These are phyloP conservation scores for Linnaemya vulpina DNA, from an alignment of 2,888 invertebrate species.

Conservation along the genomic window DNA sequence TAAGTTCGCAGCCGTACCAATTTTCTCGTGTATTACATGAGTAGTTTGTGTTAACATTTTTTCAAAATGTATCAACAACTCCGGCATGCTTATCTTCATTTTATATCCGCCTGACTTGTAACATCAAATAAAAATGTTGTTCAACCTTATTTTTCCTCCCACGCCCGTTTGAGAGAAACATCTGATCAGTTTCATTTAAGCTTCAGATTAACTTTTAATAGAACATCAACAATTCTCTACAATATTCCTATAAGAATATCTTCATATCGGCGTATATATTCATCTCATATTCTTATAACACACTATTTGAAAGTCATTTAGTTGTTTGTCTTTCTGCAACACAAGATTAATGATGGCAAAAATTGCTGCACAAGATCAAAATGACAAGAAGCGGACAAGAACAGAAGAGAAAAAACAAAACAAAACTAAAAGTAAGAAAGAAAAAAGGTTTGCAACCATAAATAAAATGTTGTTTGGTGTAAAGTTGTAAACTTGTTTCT, in stretches of 20 bases:
- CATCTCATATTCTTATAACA: not conserved
- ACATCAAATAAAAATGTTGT: no score
- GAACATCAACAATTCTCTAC: not conserved
- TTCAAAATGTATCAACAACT: no score
- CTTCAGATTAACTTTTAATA: not conserved
- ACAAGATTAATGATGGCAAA: conserved; percentile 68
- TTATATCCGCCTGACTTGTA: no score
- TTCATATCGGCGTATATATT: not conserved
- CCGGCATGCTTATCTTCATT: no score
- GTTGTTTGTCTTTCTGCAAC: conserved; percentile 63
- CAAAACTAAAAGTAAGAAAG: not conserved
- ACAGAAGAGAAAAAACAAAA: not conserved
- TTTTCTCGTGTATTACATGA: no score
- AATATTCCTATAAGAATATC: not conserved
- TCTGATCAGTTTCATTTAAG: not conserved
- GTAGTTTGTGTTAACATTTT: no score
- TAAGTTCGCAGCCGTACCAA: no score
- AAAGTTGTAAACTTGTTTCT: conserved; percentile 45
- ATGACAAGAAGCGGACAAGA: conserved; percentile 18
- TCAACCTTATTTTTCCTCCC: no score
- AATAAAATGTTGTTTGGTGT: conserved; percentile 56
- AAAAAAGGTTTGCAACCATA: conserved; percentile 41
- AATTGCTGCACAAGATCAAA: conserved; percentile 54
- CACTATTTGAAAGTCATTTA: conserved; percentile 60
- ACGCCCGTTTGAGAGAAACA: no score